Conservation (phyloP, 2,113 vertebrate species). For the Bungarus multicinctus region DNA sequence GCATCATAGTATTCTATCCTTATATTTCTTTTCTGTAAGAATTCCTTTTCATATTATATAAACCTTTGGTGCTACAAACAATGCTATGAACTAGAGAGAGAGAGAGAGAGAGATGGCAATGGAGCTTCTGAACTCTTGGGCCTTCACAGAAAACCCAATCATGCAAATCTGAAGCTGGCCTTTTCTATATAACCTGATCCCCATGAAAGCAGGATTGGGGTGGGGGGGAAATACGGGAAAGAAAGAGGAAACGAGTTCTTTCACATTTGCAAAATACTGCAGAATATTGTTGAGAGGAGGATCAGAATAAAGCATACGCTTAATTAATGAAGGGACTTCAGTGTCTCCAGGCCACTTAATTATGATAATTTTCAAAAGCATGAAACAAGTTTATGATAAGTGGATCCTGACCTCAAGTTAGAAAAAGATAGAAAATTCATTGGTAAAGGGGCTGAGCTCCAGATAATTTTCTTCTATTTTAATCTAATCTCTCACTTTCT, state of each 20-base stretch:
- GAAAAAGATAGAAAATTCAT: not conserved
- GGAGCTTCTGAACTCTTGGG: not conserved
- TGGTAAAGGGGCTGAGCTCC: not conserved
- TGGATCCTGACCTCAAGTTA: not conserved
- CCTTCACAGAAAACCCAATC: not conserved
- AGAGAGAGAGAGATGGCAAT: not conserved
- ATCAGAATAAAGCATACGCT: not conserved
- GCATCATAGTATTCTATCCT: no score
- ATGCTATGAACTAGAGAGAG: no score
- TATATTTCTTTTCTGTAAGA: no score
- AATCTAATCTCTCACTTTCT: not conserved
- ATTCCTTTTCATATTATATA: no score
- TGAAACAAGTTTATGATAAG: not conserved
- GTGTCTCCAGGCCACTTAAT: not conserved
- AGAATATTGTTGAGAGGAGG: not conserved
- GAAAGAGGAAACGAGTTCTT: not conserved
- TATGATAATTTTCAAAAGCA: not conserved
- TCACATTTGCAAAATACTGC: not conserved
- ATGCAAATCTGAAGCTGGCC: not conserved
- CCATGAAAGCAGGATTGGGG: not conserved
- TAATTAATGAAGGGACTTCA: not conserved
- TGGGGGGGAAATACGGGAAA: rapidly evolving
- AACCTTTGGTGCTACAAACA: no score
- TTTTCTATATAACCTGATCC: not conserved
- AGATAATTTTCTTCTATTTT: not conserved